phyloP scores from a whole-genome alignment of 2,797 vertebrate species.

The Clamator glandarius region DNA sequence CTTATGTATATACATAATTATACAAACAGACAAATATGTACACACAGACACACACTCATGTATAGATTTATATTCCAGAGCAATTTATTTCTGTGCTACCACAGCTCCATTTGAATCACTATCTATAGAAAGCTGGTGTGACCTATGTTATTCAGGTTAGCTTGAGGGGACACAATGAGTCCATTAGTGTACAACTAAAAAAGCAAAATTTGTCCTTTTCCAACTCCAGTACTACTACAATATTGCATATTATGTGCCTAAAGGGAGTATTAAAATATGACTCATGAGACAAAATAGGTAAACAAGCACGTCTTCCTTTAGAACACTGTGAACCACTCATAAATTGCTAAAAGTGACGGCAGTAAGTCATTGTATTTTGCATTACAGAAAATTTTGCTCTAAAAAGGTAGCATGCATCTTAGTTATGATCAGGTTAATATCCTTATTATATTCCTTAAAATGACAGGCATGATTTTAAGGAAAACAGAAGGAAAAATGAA shows the following conservation, averaged over 20 bases:
- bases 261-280: background rate
- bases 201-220: background rate
- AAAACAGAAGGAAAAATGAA: background rate
- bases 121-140: background rate
- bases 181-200: background rate
- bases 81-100: background rate
- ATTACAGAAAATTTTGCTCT: background rate
- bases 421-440: background rate
- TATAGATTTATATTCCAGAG: background rate
- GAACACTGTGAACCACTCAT: background rate
- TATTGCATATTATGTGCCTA: background rate
- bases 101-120: background rate
- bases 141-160: rapidly evolving
- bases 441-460: background rate
- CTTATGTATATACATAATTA: background rate
- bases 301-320: background rate
- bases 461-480: background rate
- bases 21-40: rapidly evolving
- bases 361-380: background rate
- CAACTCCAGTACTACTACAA: background rate
- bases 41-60: rapidly evolving
- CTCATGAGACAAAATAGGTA: background rate
- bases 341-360: background rate
- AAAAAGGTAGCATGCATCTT: rapidly evolving
- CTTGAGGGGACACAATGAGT: background rate